These are phyloP conservation scores for Eulacestoma nigropectus DNA, from an alignment of 2,113 vertebrate species.

Conservation along the genomic window DNA sequence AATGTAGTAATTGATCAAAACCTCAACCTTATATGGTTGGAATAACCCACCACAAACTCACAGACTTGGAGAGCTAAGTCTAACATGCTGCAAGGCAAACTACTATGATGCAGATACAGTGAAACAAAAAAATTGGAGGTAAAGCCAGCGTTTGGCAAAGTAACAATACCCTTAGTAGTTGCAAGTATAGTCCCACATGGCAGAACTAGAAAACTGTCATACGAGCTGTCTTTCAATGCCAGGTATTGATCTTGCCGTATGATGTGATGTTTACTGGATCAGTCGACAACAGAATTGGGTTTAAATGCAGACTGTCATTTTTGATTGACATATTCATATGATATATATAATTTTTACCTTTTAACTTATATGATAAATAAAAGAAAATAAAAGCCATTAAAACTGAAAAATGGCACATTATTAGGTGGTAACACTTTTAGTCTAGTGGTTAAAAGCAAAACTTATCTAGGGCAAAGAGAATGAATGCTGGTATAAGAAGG, in stretches of 20 bases:
- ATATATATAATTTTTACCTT: neutral
- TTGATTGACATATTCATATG: neutral
- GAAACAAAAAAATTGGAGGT: neutral
- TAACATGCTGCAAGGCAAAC: neutral
- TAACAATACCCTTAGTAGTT: neutral
- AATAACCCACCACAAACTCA: rapidly evolving
- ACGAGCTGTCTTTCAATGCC: neutral
- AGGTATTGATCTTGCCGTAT: neutral
- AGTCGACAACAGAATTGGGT: neutral
- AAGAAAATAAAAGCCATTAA: neutral
- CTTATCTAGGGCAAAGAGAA: neutral
- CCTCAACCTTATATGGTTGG: rapidly evolving
- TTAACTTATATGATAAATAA: neutral
- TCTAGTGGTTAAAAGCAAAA: neutral
- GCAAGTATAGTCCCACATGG: neutral
- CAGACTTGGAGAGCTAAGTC: neutral
- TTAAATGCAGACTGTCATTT: neutral
- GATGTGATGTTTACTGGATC: neutral
- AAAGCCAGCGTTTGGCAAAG: neutral
- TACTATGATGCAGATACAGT: neutral
- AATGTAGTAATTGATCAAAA: neutral
- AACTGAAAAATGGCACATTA: neutral
- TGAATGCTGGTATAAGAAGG: neutral
- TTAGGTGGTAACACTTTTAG: neutral
- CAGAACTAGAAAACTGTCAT: neutral